Percentiles rank a stretch among this genome's conserved stretches.
Evolutionary conservation across 1,140 invertebrate species (phyloP).

Genomic region (Microplitis mediator): DNA sequence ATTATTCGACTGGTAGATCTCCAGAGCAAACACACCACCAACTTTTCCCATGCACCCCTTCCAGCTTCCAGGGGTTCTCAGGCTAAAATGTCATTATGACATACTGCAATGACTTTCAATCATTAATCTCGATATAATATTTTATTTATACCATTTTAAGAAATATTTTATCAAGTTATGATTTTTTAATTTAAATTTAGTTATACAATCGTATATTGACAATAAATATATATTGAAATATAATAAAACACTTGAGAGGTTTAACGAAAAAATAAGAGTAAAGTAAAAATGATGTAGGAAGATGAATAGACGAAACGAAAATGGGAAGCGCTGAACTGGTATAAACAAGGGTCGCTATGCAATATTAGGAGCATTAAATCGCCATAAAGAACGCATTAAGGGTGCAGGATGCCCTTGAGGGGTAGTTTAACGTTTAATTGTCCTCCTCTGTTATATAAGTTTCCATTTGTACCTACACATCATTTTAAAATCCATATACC

Average conservation of each 20-base stretch:
- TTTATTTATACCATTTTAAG: background rate
- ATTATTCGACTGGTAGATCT: constrained; percentile 59
- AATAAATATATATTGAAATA: background rate
- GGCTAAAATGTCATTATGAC: constrained; percentile 15
- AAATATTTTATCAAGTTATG: background rate
- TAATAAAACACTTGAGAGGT: background rate
- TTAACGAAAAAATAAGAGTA: constrained; percentile 4
- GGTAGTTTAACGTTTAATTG: constrained; percentile 64
- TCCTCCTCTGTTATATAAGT: constrained; percentile 58
- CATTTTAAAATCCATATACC: constrained; percentile 24
- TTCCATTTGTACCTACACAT: constrained; percentile 54
- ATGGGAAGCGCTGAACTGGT: constrained; percentile 59
- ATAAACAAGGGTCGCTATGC: constrained; percentile 61
- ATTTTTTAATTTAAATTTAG: background rate
- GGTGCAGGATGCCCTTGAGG: constrained; percentile 57
- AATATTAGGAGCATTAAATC: constrained; percentile 63
- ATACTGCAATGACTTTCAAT: constrained; percentile 10
- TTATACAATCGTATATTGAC: too few species aligned
- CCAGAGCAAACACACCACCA: constrained; percentile 58
- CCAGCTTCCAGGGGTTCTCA: constrained; percentile 51
- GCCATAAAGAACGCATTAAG: constrained; percentile 63
- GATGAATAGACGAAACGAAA: constrained; percentile 39
- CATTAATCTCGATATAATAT: background rate
- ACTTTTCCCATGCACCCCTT: constrained; percentile 58
- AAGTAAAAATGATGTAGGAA: background rate